phyloP scores from a whole-genome alignment of 1,140 invertebrate genomes.

The Drosophila bocqueti region DNA sequence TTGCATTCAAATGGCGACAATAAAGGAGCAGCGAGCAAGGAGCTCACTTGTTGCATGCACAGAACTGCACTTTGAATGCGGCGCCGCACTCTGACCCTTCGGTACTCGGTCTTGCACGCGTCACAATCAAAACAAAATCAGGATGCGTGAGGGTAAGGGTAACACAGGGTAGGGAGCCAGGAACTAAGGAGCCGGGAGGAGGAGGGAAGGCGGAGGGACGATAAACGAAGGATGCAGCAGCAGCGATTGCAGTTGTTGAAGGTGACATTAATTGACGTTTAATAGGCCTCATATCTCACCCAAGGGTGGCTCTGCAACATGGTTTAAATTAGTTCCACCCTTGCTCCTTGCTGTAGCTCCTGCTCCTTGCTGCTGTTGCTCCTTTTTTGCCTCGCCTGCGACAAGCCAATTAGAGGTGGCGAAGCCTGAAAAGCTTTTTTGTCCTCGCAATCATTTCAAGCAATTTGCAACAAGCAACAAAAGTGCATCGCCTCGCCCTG shows the following conservation, averaged over 20 bases:
- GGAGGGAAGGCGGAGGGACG: conserved; percentile 13
- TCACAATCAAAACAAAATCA: conserved; percentile 75
- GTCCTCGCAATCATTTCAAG: conserved; percentile 46
- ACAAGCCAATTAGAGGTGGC: conserved; percentile 69
- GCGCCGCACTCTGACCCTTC: conserved; percentile 31
- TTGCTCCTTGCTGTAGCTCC: not conserved
- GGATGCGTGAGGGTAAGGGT: conserved; percentile 6
- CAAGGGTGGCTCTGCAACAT: conserved; percentile 27
- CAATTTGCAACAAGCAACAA: conserved; percentile 55
- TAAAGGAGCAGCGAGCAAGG: not conserved
- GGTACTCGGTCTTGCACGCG: conserved; percentile 51
- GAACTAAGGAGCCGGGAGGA: not conserved
- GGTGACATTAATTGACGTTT: conserved; percentile 82
- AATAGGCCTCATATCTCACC: conserved; percentile 55
- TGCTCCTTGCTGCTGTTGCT: not conserved
- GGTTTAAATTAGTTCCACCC: conserved; percentile 45
- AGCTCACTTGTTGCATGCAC: conserved; percentile 51
- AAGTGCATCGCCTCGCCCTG: conserved; percentile 59
- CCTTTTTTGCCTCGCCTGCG: conserved; percentile 12
- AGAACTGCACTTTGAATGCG: conserved; percentile 2
- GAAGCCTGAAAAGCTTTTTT: conserved; percentile 66
- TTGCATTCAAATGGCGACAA: conserved; percentile 14
- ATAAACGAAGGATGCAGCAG: conserved; percentile 8
- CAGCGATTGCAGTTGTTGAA: conserved; percentile 74
- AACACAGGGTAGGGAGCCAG: not conserved